A percentile compares a stretch with the other conserved stretches of the same genome.
These are phyloP conservation scores for Pangasius krempfi DNA, from an alignment of 2,797 vertebrate species.

Conservation along the genomic window DNA sequence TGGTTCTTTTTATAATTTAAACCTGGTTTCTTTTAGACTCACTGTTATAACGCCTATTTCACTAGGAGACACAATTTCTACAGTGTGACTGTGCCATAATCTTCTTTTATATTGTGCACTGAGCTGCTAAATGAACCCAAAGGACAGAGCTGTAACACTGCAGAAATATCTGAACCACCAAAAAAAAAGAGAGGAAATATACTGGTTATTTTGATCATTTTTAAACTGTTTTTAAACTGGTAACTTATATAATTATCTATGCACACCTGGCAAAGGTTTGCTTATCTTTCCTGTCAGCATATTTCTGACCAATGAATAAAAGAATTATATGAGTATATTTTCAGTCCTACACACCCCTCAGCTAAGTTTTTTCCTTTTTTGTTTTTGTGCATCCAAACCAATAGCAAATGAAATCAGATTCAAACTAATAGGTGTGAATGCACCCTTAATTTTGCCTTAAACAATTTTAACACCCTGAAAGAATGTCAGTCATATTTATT, in stretches of 20 bases:
- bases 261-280: neutral
- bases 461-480: neutral
- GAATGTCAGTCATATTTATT: neutral
- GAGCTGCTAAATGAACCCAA: neutral
- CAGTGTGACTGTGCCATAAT: neutral
- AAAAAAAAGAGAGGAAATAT: neutral
- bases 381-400: neutral
- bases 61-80: neutral
- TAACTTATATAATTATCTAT: neutral
- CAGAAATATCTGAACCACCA: neutral
- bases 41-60: neutral
- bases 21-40: neutral
- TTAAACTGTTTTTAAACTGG: too few species aligned
- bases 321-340: neutral
- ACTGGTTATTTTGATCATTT: neutral
- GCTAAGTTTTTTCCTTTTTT: neutral
- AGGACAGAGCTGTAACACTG: neutral
- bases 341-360: neutral
- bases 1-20: neutral
- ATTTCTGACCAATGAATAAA: neutral
- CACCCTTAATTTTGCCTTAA: conserved; percentile 2
- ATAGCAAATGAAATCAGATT: neutral
- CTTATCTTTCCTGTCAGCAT: neutral
- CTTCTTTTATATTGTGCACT: neutral
- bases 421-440: neutral